Conservation (phyloP, 2,888 invertebrate species). For the Heliconius aoede region DNA sequence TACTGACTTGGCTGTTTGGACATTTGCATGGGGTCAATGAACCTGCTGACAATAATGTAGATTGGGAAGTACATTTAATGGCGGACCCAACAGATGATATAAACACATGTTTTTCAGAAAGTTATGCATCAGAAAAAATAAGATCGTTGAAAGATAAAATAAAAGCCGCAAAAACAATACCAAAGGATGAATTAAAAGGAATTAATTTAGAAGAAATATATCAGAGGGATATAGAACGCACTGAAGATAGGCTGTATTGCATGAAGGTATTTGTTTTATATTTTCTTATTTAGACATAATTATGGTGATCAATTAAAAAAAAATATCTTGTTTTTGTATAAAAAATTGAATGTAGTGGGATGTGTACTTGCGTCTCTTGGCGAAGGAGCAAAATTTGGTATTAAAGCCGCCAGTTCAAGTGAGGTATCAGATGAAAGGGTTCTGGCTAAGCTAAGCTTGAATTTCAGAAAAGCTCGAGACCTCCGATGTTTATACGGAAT, state of each 20-base stretch:
- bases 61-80: conserved; percentile 58
- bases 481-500: no score
- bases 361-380: no score
- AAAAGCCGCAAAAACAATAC: conserved; percentile 64
- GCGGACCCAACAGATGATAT: conserved; percentile 54
- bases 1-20: conserved; percentile 69
- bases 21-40: conserved; percentile 55
- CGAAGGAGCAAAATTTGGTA: no score
- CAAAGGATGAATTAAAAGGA: conserved; percentile 55
- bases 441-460: no score
- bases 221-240: conserved; percentile 58
- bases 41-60: conserved; percentile 50
- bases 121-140: conserved; percentile 66
- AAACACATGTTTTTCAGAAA: conserved; percentile 71
- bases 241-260: conserved; percentile 61
- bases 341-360: no score
- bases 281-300: no score
- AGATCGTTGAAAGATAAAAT: conserved; percentile 68
- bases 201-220: conserved; percentile 63
- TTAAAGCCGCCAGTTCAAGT: no score
- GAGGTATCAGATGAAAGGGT: no score
- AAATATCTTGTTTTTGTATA: no score
- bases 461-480: no score
- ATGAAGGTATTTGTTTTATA: conserved; percentile 63
- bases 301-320: no score